Conservation (phyloP, 2,113 vertebrate genomes). For the Mirza zaza region DNA sequence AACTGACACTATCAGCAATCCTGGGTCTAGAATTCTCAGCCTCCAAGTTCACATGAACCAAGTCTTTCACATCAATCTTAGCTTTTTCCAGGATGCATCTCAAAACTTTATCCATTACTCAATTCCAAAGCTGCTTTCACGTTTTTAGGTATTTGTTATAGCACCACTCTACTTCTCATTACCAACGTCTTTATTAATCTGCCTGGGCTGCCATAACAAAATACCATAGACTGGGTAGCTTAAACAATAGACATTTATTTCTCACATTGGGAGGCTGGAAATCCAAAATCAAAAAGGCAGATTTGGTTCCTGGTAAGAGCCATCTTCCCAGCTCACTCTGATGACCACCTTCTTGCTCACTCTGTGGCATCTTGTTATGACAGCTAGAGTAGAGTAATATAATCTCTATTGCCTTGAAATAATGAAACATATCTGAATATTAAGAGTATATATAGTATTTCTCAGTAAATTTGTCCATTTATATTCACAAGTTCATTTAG, state of each 20-base stretch:
- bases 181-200: background rate
- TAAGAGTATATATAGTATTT: background rate
- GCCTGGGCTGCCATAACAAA: background rate
- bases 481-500: background rate
- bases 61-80: background rate
- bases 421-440: background rate
- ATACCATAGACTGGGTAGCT: background rate
- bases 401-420: background rate
- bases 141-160: background rate
- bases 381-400: background rate
- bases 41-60: background rate
- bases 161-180: background rate
- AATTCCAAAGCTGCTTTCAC: background rate
- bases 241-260: background rate
- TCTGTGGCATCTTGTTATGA: background rate
- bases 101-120: background rate
- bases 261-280: background rate
- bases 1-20: background rate
- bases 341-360: background rate
- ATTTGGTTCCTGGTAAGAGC: background rate
- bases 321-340: background rate
- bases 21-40: background rate
- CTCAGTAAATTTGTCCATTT: background rate
- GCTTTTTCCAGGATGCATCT: background rate
- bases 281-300: background rate